Percentiles rank a stretch among this genome's conserved stretches.
These are phyloP conservation scores for Tiphia femorata DNA, from an alignment of 2,888 invertebrate species.

Conservation along the genomic window DNA sequence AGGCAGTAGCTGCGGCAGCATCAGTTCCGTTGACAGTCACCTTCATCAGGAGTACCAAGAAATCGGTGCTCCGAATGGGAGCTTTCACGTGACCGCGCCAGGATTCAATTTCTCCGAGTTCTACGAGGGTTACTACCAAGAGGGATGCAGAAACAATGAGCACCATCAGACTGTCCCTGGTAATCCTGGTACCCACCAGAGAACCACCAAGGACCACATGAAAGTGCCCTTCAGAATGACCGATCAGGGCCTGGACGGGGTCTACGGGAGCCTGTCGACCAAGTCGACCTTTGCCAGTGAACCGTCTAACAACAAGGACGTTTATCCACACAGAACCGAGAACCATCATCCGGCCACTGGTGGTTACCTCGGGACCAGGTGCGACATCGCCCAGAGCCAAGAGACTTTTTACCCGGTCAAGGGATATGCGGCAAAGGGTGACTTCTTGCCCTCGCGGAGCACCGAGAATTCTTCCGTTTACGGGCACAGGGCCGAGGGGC, in stretches of 20 bases:
- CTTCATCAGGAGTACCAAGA: constrained; percentile 54
- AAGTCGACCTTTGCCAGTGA: constrained; percentile 26
- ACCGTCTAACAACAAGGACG: constrained; percentile 7
- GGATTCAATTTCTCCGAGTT: constrained; percentile 55
- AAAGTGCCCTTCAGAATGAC: constrained; percentile 43
- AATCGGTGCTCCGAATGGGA: constrained; percentile 29
- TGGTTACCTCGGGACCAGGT: constrained; percentile 27
- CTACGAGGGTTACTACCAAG: constrained; percentile 59
- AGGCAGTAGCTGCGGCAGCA: constrained; percentile 62
- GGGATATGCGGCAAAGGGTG: constrained; percentile 37
- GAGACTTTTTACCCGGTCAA: constrained; percentile 36
- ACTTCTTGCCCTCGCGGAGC: constrained; percentile 31
- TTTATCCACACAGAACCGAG: constrained; percentile 27
- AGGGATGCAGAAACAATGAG: constrained; percentile 38
- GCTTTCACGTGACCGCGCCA: constrained; percentile 31
- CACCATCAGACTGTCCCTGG: constrained; percentile 21
- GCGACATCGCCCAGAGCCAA: constrained; percentile 34
- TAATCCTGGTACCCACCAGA: constrained; percentile 15
- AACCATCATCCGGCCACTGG: constrained; percentile 19
- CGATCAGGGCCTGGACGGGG: constrained; percentile 42
- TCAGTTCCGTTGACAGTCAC: constrained; percentile 60
- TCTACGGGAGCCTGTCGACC: constrained; percentile 34
- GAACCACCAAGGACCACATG: constrained; percentile 40
- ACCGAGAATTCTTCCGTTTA: constrained; percentile 35
- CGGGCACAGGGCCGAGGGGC: constrained; percentile 35